These are phyloP conservation scores for Gibbula magus DNA, from an alignment of 2,888 invertebrate genomes.

Conservation along the genomic window DNA sequence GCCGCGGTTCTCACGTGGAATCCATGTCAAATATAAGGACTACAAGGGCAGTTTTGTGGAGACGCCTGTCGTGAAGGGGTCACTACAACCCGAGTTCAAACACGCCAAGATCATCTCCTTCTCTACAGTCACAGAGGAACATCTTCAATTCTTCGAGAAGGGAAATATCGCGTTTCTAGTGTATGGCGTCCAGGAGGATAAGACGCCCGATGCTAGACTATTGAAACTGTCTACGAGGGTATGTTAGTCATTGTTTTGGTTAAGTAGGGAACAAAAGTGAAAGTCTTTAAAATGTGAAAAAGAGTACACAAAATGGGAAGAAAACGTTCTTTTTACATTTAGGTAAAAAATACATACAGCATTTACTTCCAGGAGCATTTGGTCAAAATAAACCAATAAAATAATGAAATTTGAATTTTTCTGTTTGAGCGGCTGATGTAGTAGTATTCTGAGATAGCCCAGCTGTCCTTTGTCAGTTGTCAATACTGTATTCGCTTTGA, in stretches of 20 bases:
- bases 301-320: too few relatives aligned
- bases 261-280: too few relatives aligned
- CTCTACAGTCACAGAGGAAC: slow-evolving; percentile 66
- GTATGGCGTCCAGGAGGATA: slow-evolving; percentile 74
- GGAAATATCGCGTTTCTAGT: slow-evolving; percentile 73
- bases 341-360: too few relatives aligned
- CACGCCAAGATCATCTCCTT: slow-evolving; percentile 69
- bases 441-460: too few relatives aligned
- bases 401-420: too few relatives aligned
- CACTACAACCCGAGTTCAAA: slow-evolving; percentile 70
- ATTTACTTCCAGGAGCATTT: too few relatives aligned
- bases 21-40: slow-evolving; percentile 69
- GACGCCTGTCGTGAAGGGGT: slow-evolving; percentile 67
- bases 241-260: background rate
- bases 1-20: slow-evolving; percentile 70
- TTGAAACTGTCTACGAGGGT: slow-evolving; percentile 73
- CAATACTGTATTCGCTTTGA: too few relatives aligned
- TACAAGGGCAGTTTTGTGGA: slow-evolving; percentile 65
- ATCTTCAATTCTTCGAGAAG: slow-evolving; percentile 73
- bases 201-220: slow-evolving; percentile 65
- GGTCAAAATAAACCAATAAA: too few relatives aligned
- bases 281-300: too few relatives aligned
- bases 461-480: too few relatives aligned
- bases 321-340: too few relatives aligned
- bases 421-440: too few relatives aligned